phyloP scores from a whole-genome alignment of 2,113 vertebrate species.

The Ageneiosus marmoratus region DNA sequence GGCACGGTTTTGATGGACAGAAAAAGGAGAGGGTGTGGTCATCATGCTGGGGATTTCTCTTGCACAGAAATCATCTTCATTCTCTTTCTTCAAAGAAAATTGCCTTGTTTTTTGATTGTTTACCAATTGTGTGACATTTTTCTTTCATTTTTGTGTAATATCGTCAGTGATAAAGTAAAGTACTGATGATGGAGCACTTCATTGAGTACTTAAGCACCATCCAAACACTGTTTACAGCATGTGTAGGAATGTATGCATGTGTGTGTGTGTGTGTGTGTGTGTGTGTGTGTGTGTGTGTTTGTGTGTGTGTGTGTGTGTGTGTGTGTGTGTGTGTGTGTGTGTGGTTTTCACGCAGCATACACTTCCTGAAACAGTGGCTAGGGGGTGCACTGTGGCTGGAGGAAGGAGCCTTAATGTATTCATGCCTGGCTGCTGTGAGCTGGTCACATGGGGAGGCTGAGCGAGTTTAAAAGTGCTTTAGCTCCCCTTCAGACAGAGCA shows the following conservation, averaged over 20 bases:
- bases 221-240: conserved; percentile 10
- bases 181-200: conserved; percentile 3
- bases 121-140: background rate
- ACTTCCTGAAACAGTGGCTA: conserved; percentile 74
- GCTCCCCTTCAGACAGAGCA: conserved; percentile 73
- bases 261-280: conserved; percentile 25
- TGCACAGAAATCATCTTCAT: background rate
- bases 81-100: background rate
- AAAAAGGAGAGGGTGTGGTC: background rate
- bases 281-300: conserved; percentile 28
- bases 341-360: conserved; percentile 55
- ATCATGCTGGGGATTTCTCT: background rate
- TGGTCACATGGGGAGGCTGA: conserved; percentile 80
- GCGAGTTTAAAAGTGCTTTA: conserved; percentile 81
- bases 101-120: background rate
- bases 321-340: conserved; percentile 29
- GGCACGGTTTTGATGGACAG: background rate
- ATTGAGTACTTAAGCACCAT: background rate
- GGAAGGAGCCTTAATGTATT: conserved; percentile 68
- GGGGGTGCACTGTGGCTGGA: conserved; percentile 76
- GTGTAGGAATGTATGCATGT: conserved; percentile 28
- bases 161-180: background rate
- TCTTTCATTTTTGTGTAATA: background rate
- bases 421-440: conserved; percentile 73
- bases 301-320: conserved; percentile 21